Conservation (phyloP, 2,888 invertebrate species). For the Pseudeuparius sepicola region DNA sequence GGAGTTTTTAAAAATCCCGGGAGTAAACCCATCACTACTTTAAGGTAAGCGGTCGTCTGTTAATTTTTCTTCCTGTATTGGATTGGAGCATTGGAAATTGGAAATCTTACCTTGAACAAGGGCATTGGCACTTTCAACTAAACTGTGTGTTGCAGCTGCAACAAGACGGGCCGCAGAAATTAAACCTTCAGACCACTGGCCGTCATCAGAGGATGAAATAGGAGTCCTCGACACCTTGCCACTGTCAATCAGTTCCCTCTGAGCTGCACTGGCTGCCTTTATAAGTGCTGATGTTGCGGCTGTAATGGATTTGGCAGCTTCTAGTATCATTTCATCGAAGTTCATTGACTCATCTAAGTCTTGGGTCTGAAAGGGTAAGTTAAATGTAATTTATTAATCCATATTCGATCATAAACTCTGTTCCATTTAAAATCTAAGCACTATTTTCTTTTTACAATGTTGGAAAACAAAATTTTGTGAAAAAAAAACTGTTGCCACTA, state of each 20-base stretch:
- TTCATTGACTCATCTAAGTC: conserved; percentile 88
- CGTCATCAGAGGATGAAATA: conserved; percentile 82
- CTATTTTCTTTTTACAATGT: too few relatives aligned
- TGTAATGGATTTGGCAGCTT: conserved; percentile 95
- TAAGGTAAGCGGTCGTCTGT: too few relatives aligned
- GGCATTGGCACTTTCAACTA: conserved; percentile 97
- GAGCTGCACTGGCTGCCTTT: conserved; percentile 93
- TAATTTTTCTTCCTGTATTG: too few relatives aligned
- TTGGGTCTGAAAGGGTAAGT: conserved; percentile 41
- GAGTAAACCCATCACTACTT: too few relatives aligned
- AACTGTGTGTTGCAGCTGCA: conserved; percentile 93
- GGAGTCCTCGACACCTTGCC: conserved; percentile 78
- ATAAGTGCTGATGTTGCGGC: conserved; percentile 95
- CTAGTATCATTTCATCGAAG: conserved; percentile 98
- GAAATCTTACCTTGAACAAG: conserved; percentile 67
- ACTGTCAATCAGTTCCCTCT: conserved; percentile 85
- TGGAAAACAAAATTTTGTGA: background rate
- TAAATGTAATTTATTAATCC: background rate
- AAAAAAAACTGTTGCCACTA: conserved; percentile 1
- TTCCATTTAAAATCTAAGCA: too few relatives aligned
- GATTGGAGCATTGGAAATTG: too few relatives aligned
- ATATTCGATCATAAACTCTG: too few relatives aligned
- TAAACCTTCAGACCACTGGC: conserved; percentile 96
- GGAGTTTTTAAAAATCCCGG: too few relatives aligned
- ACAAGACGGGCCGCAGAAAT: conserved; percentile 92